These are phyloP conservation scores for Athrips mouffetella DNA, from an alignment of 2,888 invertebrate genomes.

Conservation along the genomic window DNA sequence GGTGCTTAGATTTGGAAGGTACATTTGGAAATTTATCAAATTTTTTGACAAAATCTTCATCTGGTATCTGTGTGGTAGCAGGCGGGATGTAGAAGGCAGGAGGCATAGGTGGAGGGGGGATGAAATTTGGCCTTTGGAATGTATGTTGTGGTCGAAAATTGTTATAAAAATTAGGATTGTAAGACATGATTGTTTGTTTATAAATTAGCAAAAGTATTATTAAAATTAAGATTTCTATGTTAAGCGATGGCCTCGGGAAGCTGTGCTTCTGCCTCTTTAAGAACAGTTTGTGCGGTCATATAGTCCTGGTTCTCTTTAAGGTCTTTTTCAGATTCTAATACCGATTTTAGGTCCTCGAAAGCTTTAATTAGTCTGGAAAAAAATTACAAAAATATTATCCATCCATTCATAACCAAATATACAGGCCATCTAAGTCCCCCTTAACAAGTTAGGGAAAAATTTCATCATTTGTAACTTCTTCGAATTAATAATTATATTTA, in stretches of 20 bases:
- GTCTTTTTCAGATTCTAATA: conserved; percentile 86
- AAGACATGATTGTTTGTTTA: conserved; percentile 67
- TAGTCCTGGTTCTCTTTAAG: conserved; percentile 87
- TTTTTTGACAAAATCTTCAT: conserved; percentile 47
- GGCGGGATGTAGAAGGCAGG: conserved; percentile 15
- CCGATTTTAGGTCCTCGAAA: conserved; percentile 84
- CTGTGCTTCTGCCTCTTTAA: conserved; percentile 82
- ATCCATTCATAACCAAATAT: neutral
- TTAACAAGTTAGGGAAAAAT: too few relatives aligned
- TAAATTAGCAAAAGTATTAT: conserved; percentile 40
- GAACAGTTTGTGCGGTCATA: conserved; percentile 80
- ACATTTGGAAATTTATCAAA: conserved; percentile 35
- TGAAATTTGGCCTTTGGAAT: conserved; percentile 48
- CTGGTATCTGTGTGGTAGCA: conserved; percentile 21
- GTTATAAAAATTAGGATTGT: conserved; percentile 57
- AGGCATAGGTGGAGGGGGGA: conserved; percentile 35
- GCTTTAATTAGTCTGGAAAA: conserved; percentile 83
- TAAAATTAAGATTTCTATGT: conserved; percentile 15
- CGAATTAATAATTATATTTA: too few relatives aligned
- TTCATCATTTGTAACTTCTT: too few relatives aligned
- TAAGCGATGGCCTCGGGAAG: conserved; percentile 57
- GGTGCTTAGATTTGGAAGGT: conserved; percentile 20
- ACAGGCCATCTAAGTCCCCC: neutral
- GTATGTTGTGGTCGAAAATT: conserved; percentile 52
- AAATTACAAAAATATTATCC: neutral